phyloP scores from a whole-genome alignment of 2,888 invertebrate genomes.

The Eremobia ochroleuca region DNA sequence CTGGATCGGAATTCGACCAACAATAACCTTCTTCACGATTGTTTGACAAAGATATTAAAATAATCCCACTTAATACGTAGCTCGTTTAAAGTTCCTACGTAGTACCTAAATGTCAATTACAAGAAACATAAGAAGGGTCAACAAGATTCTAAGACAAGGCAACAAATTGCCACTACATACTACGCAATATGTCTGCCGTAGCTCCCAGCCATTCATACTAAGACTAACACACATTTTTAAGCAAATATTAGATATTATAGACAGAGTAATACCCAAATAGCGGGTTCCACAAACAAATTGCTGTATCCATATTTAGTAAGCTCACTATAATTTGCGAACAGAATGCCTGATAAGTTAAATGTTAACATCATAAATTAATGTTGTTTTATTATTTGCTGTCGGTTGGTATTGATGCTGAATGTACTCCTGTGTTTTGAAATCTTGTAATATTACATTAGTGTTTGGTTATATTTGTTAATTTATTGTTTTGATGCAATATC shows the following conservation, averaged over 20 bases:
- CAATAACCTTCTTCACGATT: not conserved
- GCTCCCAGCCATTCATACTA: conserved; percentile 32
- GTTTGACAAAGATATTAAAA: not conserved
- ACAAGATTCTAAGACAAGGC: conserved; percentile 10
- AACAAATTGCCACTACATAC: conserved; percentile 12
- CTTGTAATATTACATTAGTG: conserved; percentile 17
- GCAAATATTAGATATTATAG: conserved; percentile 43
- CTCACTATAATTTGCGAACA: conserved; percentile 56
- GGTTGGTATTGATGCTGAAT: conserved; percentile 34
- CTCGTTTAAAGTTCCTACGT: no score
- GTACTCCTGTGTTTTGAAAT: conserved; percentile 40
- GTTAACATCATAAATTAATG: conserved; percentile 62
- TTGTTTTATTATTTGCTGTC: conserved; percentile 41
- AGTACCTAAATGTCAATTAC: conserved; percentile 34
- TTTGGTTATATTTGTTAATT: conserved; percentile 28
- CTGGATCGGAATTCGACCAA: not conserved
- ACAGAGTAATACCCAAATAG: conserved; percentile 37
- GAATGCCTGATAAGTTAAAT: conserved; percentile 60
- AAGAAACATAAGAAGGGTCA: conserved; percentile 20
- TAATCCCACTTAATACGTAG: not conserved
- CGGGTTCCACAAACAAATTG: conserved; percentile 46
- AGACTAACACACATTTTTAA: conserved; percentile 39
- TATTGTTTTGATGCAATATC: conserved; percentile 27
- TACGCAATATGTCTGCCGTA: conserved; percentile 36
- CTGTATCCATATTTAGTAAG: conserved; percentile 50